Base-by-base conservation (phyloP, 2,113 vertebrate species). In the Apodemus speciosus region DNA sequence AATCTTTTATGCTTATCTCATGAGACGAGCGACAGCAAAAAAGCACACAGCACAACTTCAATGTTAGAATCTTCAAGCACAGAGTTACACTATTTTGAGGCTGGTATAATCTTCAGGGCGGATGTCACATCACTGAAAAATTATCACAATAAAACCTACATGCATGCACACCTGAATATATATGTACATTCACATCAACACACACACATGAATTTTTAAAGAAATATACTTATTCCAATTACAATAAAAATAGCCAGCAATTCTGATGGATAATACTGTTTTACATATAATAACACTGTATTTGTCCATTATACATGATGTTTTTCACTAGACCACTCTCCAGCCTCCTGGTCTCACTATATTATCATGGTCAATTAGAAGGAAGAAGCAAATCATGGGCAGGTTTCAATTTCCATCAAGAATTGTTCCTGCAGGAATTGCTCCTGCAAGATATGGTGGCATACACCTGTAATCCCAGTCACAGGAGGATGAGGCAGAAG, bases 391-490 rank as follows among this genome's bases (percentile, higher is more conserved):
- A 83, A 56, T n/a, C 10, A 7, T 21, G 81, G 23, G 35, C 79
- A 79, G 21, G 21, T 66, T 88, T 93, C 72, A 64, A 16, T 23
- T 88, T 38, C 90, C 64, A 88, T 56, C 53, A 73, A 92, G 10
- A 93, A 60, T 73, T 38, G 32, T 23, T 51, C 46, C 43, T 18
- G 3, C 13, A 56, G 84, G 68, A 25, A 53, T 53, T 79, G 76
- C 9, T 53, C 32, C 49, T 56, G 11, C 4, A 79, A 25, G 51
- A n/a, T 25, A 13, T 23, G 4, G 53, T 35, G 85, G 27, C 66
- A 72, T 14, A 71, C 2, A 56, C 35, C 35, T 75, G 15, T 5
- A 62, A 60, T 62, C 62, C 46, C 30, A 60, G 38, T 71, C 30
- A 13, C 16, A 23, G 10, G 9, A 75, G 53, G 69, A 38, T 58